Base-by-base conservation (phyloP, 37 sponge, comb jelly and placozoan species). In the Hormiphora californensis region DNA sequence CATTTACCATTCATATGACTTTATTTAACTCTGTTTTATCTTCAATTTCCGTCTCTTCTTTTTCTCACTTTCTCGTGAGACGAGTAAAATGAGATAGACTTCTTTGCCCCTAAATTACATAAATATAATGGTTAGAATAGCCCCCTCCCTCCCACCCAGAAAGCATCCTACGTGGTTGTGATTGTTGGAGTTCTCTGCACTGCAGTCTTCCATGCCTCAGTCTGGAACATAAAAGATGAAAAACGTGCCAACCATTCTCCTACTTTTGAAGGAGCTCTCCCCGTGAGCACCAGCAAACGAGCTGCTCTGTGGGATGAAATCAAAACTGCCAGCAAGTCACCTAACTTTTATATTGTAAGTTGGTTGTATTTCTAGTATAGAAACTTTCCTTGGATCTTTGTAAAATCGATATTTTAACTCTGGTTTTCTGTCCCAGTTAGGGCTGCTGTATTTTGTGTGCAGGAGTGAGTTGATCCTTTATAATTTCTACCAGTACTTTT, bases 331-430 rank as follows among this genome's bases (percentile, higher is more conserved):
- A 4, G 5, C 23, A 57, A 57, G 23, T 28, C n/a, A 23, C 61
- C 61, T 21, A 57, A 57, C 61, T 57, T 57, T 12, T 57, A 57
- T 57, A 57, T 57, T 15, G 61, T 57, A 30, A 57, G 61, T 57
- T 17, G n/a, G n/a, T n/a, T n/a, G n/a, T n/a, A n/a, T n/a, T n/a
- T n/a, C n/a, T n/a, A n/a, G n/a, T n/a, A n/a, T n/a, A n/a, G n/a
- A n/a, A n/a, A n/a, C n/a, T 15, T 49, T 49, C 15, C 15, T 17
- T 49, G 15, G 9, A 17, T 49, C 53, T 49, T 15, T 49, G 12
- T 49, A 49, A 9, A 49, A 49, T 49, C 53, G 15, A 15, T 17
- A 17, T 49, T 49, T 49, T 15, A 49, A n/a, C n/a, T 49, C 15
- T 49, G 9, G 53, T 49, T 17, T 49, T 9, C 9, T 15, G 53